Evolutionary conservation across 2,888 invertebrate genomes (phyloP), one percentile per base, ranked within the genome.

Genomic region (Pammene fasciana): DNA sequence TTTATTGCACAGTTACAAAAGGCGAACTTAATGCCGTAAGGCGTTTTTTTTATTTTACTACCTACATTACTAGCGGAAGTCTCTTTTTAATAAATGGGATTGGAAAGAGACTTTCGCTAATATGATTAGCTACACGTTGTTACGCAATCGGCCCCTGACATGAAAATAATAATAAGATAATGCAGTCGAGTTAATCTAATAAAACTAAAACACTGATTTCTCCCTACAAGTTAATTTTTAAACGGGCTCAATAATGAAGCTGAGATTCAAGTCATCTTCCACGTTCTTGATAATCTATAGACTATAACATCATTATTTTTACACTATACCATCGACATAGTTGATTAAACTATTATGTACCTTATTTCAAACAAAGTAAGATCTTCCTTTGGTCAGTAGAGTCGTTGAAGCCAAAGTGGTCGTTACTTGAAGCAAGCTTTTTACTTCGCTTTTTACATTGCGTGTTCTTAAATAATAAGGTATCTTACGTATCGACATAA

Each of bases 391-490:
- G 14, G 16, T 48, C 6, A 26, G 10, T 48, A 14, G 4, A 3
- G n/a, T 8, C 14, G n/a, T 6, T 46, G 8, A 8, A 45, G 16
- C 11, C 18, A 18, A 50, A 26, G 18, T 18, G 50, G 50, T 26
- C 26, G 26, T 26, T 50, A 50, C 48, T 50, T 11, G 18, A 50
- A 50, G 50, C 50, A 67, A 59, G 52, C 26, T 59, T 67, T 59
- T 52, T 65, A 38, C 36, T 56, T 16, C 46, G 16, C 56, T 65
- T 65, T 65, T 65, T 65, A 18, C 38, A 48, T 65, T 38, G 65
- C 65, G 56, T 65, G 38, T 56, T 56, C 43, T 65, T 65, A 56
- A 38, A 46, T 65, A 65, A 65, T 56, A 16, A 38, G 45, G 45
- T 16, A 48, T n/a, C n/a, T n/a, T n/a, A n/a, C n/a, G 46, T 48